Percentiles rank a stretch among this genome's conserved stretches.
These are phyloP conservation scores for Tetramorium alpestre DNA, from an alignment of 1,140 invertebrate species.

Conservation along the genomic window DNA sequence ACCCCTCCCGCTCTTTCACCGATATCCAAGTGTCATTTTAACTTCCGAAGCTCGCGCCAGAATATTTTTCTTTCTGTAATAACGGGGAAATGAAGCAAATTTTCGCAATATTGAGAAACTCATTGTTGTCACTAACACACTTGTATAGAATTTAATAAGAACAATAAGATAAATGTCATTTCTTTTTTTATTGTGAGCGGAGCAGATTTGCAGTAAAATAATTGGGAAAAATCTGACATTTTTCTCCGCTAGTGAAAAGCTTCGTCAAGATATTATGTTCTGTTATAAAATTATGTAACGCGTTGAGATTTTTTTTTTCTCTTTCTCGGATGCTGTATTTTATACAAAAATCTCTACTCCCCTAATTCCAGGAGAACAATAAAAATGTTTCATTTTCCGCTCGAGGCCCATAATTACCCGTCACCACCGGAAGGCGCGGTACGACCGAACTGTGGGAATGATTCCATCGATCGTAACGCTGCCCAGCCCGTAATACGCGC, in stretches of 20 bases:
- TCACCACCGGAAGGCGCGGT: slow-evolving; percentile 37
- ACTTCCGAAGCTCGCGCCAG: background rate
- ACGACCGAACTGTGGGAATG: slow-evolving; percentile 66
- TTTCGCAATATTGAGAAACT: background rate
- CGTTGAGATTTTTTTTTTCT: background rate
- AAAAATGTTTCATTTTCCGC: slow-evolving; percentile 30
- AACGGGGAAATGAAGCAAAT: background rate
- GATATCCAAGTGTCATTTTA: background rate
- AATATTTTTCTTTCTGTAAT: slow-evolving; percentile 7
- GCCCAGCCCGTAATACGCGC: slow-evolving; percentile 55
- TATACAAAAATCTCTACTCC: background rate
- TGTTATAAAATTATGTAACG: background rate
- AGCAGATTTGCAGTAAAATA: background rate
- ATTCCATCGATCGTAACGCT: slow-evolving; percentile 52
- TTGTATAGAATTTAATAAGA: background rate
- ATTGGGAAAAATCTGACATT: background rate
- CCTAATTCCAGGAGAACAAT: background rate
- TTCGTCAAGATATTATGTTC: background rate
- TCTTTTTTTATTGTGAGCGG: too few species aligned
- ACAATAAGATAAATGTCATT: background rate
- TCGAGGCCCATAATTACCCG: slow-evolving; percentile 48
- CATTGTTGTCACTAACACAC: background rate
- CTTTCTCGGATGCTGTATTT: background rate
- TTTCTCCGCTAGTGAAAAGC: background rate
- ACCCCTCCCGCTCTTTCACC: too few species aligned